Evolutionary conservation across 1,140 invertebrate species (phyloP).

Genomic region (Elymnias hypermnestra): DNA sequence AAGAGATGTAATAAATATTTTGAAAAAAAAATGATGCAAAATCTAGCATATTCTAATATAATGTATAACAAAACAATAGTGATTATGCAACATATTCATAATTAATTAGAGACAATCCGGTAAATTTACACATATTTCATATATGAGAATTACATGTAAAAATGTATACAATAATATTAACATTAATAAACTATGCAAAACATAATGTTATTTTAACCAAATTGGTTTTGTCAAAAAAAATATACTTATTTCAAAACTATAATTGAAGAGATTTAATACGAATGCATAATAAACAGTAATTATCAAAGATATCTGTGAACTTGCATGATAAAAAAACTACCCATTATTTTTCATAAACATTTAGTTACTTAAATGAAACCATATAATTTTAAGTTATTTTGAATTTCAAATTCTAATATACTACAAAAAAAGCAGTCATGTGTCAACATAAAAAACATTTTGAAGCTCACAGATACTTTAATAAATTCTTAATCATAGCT

Average conservation of each 20-base stretch:
- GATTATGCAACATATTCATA: too few species aligned
- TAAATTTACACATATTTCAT: too few species aligned
- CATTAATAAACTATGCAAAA: constrained; percentile 19
- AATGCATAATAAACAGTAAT: constrained; percentile 4
- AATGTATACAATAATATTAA: constrained; percentile 1
- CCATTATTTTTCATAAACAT: background rate
- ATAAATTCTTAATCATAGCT: background rate
- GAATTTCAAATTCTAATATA: too few species aligned
- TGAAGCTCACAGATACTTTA: background rate
- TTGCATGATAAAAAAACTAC: background rate
- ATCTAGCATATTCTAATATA: too few species aligned
- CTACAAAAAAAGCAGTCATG: background rate
- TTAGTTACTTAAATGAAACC: too few species aligned
- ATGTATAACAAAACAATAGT: too few species aligned
- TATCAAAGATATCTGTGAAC: constrained; percentile 1
- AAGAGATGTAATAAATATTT: too few species aligned
- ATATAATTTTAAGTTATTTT: too few species aligned
- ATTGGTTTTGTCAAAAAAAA: constrained; percentile 22
- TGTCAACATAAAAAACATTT: background rate
- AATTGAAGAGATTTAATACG: constrained; percentile 3
- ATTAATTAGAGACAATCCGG: too few species aligned
- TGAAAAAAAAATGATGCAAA: too few species aligned
- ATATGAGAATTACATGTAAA: too few species aligned
- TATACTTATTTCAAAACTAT: constrained; percentile 6
- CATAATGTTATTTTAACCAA: constrained; percentile 24